These are phyloP conservation scores for Sclerodermus sp. DNA, from an alignment of 2,888 invertebrate species.

Conservation along the genomic window DNA sequence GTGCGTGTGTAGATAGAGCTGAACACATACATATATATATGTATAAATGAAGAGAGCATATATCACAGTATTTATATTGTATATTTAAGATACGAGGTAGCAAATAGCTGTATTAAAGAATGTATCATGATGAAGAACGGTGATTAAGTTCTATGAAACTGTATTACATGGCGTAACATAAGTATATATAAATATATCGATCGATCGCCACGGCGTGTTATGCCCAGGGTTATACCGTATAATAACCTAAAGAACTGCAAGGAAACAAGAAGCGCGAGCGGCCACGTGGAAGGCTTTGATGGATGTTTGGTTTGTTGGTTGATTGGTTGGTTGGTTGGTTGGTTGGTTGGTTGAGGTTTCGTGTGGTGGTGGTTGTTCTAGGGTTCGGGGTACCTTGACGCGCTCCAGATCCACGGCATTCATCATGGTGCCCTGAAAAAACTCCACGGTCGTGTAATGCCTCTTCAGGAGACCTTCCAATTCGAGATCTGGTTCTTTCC, in stretches of 20 bases:
- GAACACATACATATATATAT: neutral
- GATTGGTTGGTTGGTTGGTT: conserved; percentile 9
- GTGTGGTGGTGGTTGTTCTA: conserved; percentile 28
- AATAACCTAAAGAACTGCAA: conserved; percentile 31
- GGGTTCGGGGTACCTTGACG: conserved; percentile 85
- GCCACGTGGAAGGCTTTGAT: conserved; percentile 19
- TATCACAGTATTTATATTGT: no score
- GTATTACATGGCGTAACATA: conserved; percentile 18
- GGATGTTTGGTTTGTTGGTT: conserved; percentile 3
- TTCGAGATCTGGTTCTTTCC: conserved; percentile 99
- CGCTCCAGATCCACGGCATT: conserved; percentile 99
- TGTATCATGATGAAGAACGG: no score
- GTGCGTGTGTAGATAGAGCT: neutral
- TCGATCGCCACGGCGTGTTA: conserved; percentile 41
- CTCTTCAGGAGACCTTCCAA: conserved; percentile 99
- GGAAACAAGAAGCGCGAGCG: conserved; percentile 31
- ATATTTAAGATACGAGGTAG: no score
- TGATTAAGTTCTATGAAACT: conserved; percentile 6
- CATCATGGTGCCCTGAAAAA: conserved; percentile 99
- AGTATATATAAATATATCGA: conserved; percentile 30
- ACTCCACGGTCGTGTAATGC: conserved; percentile 99
- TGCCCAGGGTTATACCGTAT: conserved; percentile 28
- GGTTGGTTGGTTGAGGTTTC: conserved; percentile 1
- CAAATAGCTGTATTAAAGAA: no score
- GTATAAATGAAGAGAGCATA: conserved; percentile 1